Evolutionary conservation across 2,113 vertebrate genomes (phyloP).

Genomic region (Periophthalmus modestus): DNA sequence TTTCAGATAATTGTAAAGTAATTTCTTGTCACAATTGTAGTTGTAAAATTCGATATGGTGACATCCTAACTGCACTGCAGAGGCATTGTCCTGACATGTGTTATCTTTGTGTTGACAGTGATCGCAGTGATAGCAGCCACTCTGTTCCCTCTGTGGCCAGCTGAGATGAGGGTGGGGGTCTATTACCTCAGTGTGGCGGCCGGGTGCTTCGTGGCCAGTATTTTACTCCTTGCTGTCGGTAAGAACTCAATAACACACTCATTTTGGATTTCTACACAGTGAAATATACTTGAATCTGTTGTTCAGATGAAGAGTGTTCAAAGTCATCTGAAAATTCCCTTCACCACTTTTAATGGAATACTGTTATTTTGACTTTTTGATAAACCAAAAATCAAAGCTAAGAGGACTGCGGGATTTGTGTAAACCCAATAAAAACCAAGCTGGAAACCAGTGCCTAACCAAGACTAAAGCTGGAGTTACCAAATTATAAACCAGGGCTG

Average conservation of each 20-base stretch:
- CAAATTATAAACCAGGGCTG: neutral
- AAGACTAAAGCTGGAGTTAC: neutral
- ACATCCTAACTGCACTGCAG: neutral
- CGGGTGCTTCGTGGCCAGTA: conserved; percentile 97
- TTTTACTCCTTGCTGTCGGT: conserved; percentile 96
- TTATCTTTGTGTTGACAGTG: conserved; percentile 73
- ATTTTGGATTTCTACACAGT: neutral
- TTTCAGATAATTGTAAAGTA: too few relatives aligned
- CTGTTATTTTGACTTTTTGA: too few relatives aligned
- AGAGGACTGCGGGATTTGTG: neutral
- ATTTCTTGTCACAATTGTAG: too few relatives aligned
- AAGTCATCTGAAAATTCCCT: too few relatives aligned
- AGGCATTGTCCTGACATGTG: neutral
- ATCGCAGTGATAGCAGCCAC: conserved; percentile 98
- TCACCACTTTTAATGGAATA: neutral
- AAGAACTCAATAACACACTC: conserved; percentile 60
- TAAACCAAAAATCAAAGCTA: neutral
- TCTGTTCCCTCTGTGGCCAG: conserved; percentile 96
- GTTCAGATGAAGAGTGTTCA: too few relatives aligned
- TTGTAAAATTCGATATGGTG: neutral
- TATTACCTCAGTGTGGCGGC: conserved; percentile 98
- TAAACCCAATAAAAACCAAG: neutral
- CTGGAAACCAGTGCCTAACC: neutral
- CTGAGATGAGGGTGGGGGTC: conserved; percentile 98
- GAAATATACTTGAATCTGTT: neutral